phyloP scores from a whole-genome alignment of 2,113 vertebrate genomes.

The Eptatretus burgeri region DNA sequence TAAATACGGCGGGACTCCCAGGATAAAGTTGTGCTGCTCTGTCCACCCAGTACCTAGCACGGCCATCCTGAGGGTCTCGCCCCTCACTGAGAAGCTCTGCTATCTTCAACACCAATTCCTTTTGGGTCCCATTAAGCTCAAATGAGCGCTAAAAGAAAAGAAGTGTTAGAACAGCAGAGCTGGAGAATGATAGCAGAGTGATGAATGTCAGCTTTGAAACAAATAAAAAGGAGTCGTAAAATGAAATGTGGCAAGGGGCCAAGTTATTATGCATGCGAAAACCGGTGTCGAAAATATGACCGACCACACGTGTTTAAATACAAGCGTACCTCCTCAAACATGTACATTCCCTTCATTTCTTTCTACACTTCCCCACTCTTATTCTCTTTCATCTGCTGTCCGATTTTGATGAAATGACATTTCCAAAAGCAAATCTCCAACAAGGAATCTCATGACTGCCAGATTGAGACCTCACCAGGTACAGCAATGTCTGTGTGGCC shows the following conservation, averaged over 20 bases:
- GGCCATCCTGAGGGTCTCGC: slow-evolving; percentile 30
- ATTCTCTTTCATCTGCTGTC: too few species aligned
- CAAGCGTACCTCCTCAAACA: background rate
- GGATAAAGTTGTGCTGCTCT: slow-evolving; percentile 57
- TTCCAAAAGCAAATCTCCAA: too few species aligned
- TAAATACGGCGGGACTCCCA: slow-evolving; percentile 42
- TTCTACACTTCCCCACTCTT: background rate
- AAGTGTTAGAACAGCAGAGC: background rate
- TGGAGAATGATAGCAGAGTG: background rate
- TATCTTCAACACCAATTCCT: slow-evolving; percentile 71
- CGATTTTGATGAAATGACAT: too few species aligned
- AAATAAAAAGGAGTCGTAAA: background rate
- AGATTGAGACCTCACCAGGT: too few species aligned
- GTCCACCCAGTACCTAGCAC: slow-evolving; percentile 80
- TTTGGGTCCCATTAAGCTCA: slow-evolving; percentile 66
- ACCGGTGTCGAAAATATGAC: background rate
- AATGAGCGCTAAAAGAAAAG: slow-evolving; percentile 39
- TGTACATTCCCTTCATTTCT: background rate
- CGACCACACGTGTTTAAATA: background rate
- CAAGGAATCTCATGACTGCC: too few species aligned
- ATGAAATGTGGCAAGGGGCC: background rate
- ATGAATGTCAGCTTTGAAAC: background rate
- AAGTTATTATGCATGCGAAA: background rate
- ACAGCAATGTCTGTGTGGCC: too few species aligned
- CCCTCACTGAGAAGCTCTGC: slow-evolving; percentile 57